These are phyloP conservation scores for Nansenia antarctica DNA, from an alignment of 2,113 vertebrate species.

Conservation along the genomic window DNA sequence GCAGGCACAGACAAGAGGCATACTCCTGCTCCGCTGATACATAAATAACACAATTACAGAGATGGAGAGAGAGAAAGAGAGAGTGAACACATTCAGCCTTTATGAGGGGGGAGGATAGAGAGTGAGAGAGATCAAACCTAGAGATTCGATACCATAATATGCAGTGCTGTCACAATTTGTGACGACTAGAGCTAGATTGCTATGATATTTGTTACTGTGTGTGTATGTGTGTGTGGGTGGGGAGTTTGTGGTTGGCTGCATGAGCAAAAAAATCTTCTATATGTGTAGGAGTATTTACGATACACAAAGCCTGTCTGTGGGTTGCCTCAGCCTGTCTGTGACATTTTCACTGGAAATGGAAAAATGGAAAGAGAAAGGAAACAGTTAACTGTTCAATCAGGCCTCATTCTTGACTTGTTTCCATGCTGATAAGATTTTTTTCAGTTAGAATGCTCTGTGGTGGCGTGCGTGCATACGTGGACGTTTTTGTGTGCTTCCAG, in stretches of 20 bases:
- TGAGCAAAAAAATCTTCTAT: neutral
- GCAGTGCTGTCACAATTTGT: neutral
- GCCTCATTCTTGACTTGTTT: constrained; percentile 4
- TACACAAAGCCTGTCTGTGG: neutral
- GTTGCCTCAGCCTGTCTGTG: constrained; percentile 18
- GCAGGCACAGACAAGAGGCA: constrained; percentile 49
- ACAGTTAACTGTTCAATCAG: constrained; percentile 5
- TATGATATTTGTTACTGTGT: neutral
- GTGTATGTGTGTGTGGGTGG: constrained; percentile 9
- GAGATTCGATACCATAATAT: neutral
- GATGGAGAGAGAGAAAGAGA: constrained; percentile 8
- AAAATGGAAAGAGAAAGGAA: constrained; percentile 20
- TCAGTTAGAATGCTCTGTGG: neutral
- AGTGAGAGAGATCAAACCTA: neutral
- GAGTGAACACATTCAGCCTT: neutral
- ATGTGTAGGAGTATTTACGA: constrained; percentile 4
- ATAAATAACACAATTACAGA: constrained; percentile 69
- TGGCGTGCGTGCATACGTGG: neutral
- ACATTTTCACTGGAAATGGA: constrained; percentile 5
- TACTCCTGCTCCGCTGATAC: constrained; percentile 59
- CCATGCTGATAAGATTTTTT: constrained; percentile 30
- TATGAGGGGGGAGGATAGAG: neutral
- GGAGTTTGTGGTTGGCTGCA: constrained; percentile 36
- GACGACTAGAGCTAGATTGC: neutral
- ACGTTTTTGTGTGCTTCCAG: neutral